Base-by-base conservation (phyloP, 1,140 invertebrate genomes). In the Drosophila teissieri region DNA sequence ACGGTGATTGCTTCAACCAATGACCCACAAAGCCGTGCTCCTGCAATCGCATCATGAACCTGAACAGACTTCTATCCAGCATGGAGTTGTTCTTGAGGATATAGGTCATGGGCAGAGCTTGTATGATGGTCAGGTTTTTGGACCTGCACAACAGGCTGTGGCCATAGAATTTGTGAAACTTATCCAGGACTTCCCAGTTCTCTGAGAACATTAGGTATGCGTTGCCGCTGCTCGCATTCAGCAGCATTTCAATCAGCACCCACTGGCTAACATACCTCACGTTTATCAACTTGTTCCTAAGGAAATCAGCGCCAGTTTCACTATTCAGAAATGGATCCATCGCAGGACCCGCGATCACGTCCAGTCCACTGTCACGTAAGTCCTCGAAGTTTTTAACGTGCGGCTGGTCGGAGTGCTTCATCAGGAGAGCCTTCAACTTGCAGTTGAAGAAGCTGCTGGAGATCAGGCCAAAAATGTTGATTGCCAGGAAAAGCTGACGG, bases 381-480 rank as follows among this genome's bases (percentile, higher is more conserved):
- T 82, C 63, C 0, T 77, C 27, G 0, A 80, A 65, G 31, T 46
- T 79, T 0, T 27, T 42, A 0, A 83, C 60, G 0, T 36, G n/a
- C 0, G 45, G 39, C 2, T 54, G 2, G 0, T 46, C 11, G 0
- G 62, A 52, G 7, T 36, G 36, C 8, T 65, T 55, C 4, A 67
- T 84, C 1, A 84, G 45, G 0, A 84, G 17, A 0, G 80, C 37
- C 12, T 73, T 84, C 12, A 84, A 14, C 24, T 84, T 84, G 46
- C 72, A 65, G 36, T 52, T 55, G 56, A 79, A 77, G 19, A 65
- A 76, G 12, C 48, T 54, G 36, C 48, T 65, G 10, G 64, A 53
- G 12, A 84, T 51, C 15, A 84, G 0, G 1, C 81, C 73, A 39
- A 80, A 84, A 3, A 84, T 1, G 40, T 58, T 65, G 36, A 84